phyloP scores from a whole-genome alignment of 1,140 invertebrate genomes.

The Ylistrum balloti region DNA sequence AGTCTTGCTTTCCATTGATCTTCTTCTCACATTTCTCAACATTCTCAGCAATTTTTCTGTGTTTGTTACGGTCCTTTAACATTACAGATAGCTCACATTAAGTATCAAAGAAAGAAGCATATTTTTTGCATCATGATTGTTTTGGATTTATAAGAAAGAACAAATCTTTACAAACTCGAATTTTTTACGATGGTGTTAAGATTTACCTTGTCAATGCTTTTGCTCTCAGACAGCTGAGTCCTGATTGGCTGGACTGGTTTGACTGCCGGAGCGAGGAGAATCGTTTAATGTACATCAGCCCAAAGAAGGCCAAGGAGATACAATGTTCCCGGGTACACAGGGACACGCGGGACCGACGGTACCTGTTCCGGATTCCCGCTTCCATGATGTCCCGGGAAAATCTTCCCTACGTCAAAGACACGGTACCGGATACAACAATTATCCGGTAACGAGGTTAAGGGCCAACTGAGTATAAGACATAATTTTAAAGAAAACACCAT shows the following conservation, averaged over 20 bases:
- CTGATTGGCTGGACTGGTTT: conserved; percentile 52
- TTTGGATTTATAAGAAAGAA: no score
- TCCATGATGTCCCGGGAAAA: not conserved
- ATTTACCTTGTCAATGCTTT: no score
- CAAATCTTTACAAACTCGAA: no score
- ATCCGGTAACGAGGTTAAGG: not conserved
- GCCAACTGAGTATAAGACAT: no score
- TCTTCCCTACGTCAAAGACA: not conserved
- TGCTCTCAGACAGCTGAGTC: conserved; percentile 46
- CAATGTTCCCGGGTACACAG: not conserved
- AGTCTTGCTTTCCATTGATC: no score
- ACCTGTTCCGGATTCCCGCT: not conserved
- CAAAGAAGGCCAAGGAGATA: not conserved
- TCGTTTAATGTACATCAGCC: conserved; percentile 29
- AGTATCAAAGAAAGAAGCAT: no score
- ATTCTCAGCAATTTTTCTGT: no score
- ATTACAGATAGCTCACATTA: no score
- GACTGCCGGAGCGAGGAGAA: conserved; percentile 56
- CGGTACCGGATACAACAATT: not conserved
- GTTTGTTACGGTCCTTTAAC: no score
- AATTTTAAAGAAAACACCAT: not conserved
- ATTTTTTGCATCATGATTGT: no score
- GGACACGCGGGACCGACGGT: not conserved
- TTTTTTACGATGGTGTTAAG: no score
- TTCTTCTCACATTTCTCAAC: no score